phyloP scores from a whole-genome alignment of 2,888 invertebrate species.

The Dryobotodes eremita region DNA sequence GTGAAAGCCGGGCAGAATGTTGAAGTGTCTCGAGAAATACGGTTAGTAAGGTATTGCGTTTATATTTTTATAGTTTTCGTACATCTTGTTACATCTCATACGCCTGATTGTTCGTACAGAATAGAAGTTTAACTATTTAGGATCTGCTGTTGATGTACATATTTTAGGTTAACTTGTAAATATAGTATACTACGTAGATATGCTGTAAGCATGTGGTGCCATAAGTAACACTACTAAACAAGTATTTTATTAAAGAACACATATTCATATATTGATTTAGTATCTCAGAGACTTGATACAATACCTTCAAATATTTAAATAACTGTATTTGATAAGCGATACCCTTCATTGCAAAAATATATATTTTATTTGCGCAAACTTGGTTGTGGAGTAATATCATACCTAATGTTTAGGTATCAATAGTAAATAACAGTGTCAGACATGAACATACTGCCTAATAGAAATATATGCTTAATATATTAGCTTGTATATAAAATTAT shows the following conservation, averaged over 20 bases:
- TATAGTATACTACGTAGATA: conserved; percentile 74
- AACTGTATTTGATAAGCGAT: conserved; percentile 49
- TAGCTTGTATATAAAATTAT: conserved; percentile 87
- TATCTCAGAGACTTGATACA: conserved; percentile 48
- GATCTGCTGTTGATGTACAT: conserved; percentile 74
- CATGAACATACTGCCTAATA: conserved; percentile 62
- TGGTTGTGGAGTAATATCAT: conserved; percentile 64
- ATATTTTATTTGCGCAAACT: conserved; percentile 62
- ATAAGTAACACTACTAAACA: conserved; percentile 86
- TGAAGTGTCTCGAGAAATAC: conserved; percentile 60
- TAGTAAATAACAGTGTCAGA: conserved; percentile 49
- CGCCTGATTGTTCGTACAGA: conserved; percentile 69
- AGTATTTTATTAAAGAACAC: conserved; percentile 79
- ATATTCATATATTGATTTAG: conserved; percentile 62
- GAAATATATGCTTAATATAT: conserved; percentile 73
- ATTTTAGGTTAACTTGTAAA: conserved; percentile 77
- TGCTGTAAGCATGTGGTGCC: conserved; percentile 90
- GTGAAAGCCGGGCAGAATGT: conserved; percentile 68
- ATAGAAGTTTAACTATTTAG: conserved; percentile 68
- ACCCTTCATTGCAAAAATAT: conserved; percentile 45
- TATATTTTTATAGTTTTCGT: conserved; percentile 69
- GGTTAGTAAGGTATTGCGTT: conserved; percentile 56
- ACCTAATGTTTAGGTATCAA: conserved; percentile 61
- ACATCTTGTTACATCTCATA: conserved; percentile 67
- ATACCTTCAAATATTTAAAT: conserved; percentile 51